A percentile compares a stretch with the other conserved stretches of the same genome.
These are phyloP conservation scores for Daktulosphaira vitifoliae DNA, from an alignment of 1,140 invertebrate species.

Conservation along the genomic window DNA sequence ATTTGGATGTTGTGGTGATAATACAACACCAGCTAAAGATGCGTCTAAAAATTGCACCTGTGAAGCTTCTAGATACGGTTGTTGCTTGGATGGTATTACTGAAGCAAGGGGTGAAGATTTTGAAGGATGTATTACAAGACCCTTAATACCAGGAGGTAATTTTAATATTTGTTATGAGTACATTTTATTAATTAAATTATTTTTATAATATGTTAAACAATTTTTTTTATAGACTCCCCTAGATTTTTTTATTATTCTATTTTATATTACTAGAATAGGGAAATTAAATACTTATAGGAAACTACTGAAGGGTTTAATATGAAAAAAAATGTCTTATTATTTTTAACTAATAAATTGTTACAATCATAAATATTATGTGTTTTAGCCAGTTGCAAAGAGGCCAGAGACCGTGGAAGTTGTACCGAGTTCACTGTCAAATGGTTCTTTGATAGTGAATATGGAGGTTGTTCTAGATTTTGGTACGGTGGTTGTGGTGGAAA, in stretches of 20 bases:
- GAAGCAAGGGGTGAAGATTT: constrained; percentile 73
- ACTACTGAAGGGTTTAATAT: too few species aligned
- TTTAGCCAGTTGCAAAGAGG: constrained; percentile 59
- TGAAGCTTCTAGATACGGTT: constrained; percentile 68
- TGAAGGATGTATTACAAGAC: constrained; percentile 65
- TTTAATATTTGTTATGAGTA: too few species aligned
- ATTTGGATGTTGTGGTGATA: constrained; percentile 82
- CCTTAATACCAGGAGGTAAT: constrained; percentile 54
- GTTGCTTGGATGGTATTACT: constrained; percentile 72
- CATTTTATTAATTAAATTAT: too few species aligned
- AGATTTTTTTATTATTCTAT: constrained; percentile 15
- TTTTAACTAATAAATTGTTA: too few species aligned
- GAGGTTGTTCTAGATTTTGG: constrained; percentile 86
- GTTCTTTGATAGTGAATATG: constrained; percentile 82
- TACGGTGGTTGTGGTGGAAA: constrained; percentile 93
- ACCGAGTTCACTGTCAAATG: constrained; percentile 77
- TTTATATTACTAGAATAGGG: too few species aligned
- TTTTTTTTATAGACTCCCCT: constrained; percentile 9
- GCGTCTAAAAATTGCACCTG: constrained; percentile 65
- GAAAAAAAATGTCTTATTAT: too few species aligned
- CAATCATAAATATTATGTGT: too few species aligned
- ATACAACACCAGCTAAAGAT: constrained; percentile 61
- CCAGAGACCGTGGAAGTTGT: constrained; percentile 68
- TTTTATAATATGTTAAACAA: too few species aligned
- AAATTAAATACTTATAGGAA: too few species aligned